Percentiles rank a stretch among this genome's conserved stretches.
Conservation (phyloP, 2,888 invertebrate species). For the Hirtodrosophila trivittata region DNA sequence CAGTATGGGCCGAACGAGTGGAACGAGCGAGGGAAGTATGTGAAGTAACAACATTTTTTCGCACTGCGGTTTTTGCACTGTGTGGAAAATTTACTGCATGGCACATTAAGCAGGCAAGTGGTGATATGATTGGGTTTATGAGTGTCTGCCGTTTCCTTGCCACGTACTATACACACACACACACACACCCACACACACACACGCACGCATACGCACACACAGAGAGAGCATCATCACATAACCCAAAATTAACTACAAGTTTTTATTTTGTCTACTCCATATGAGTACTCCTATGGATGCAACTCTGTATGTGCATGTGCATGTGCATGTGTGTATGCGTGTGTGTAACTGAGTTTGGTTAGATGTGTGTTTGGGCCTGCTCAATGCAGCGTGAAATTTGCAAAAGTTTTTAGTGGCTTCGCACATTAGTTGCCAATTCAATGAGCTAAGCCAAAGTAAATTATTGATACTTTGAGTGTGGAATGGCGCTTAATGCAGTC, state of each 20-base stretch:
- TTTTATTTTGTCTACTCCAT: conserved; percentile 47
- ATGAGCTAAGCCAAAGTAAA: conserved; percentile 62
- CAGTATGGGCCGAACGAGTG: conserved; percentile 11
- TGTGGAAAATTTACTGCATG: conserved; percentile 71
- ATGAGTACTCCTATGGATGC: background rate
- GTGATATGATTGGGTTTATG: conserved; percentile 78
- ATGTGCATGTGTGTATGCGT: conserved; percentile 5
- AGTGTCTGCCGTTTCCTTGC: conserved; percentile 60
- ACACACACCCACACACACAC: conserved; percentile 1
- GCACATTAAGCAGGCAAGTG: conserved; percentile 78
- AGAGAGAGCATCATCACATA: conserved; percentile 15
- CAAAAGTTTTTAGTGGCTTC: conserved; percentile 38
- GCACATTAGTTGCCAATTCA: conserved; percentile 69
- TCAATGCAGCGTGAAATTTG: conserved; percentile 63
- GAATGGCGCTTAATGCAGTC: conserved; percentile 7
- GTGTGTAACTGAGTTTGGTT: background rate
- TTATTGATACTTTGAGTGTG: conserved; percentile 53
- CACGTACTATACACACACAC: conserved; percentile 14
- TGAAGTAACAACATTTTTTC: conserved; percentile 56
- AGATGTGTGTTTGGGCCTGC: conserved; percentile 33
- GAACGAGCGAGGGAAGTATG: background rate
- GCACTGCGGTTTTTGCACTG: conserved; percentile 60
- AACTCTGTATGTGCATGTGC: conserved; percentile 2
- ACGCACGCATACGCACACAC: background rate
- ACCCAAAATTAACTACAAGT: conserved; percentile 67